Evolutionary conservation across 2,888 invertebrate species (phyloP).

Genomic region (Sylvicola cinctus): DNA sequence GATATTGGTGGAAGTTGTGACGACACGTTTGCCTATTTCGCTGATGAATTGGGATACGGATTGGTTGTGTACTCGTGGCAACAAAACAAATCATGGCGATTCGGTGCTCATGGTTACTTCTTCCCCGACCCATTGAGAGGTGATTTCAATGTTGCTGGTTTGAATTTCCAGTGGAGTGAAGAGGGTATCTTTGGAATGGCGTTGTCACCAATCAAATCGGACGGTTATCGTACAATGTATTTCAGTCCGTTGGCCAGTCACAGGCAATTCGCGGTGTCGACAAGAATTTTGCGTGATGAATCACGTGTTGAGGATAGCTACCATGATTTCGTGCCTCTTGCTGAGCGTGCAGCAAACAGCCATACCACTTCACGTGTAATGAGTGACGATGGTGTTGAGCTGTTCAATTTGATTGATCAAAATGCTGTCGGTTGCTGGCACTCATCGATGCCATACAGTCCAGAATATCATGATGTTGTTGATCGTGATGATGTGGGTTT

Average conservation of each 20-base stretch:
- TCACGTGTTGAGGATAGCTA: slow-evolving; percentile 44
- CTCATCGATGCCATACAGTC: slow-evolving; percentile 37
- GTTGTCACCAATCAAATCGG: slow-evolving; percentile 39
- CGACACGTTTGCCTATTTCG: slow-evolving; percentile 58
- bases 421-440: slow-evolving; percentile 75
- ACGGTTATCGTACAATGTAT: slow-evolving; percentile 50
- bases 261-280: slow-evolving; percentile 60
- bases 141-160: slow-evolving; percentile 55
- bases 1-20: slow-evolving; percentile 55
- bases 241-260: slow-evolving; percentile 63
- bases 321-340: slow-evolving; percentile 37
- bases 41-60: slow-evolving; percentile 66
- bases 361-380: slow-evolving; percentile 57
- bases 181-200: slow-evolving; percentile 67
- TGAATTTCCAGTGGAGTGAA: slow-evolving; percentile 70
- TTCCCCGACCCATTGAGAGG: slow-evolving; percentile 61
- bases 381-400: slow-evolving; percentile 52
- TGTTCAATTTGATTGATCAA: slow-evolving; percentile 58
- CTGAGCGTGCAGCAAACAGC: slow-evolving; percentile 41
- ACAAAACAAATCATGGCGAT: slow-evolving; percentile 57
- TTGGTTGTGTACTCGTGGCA: slow-evolving; percentile 60
- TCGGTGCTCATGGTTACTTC: slow-evolving; percentile 53
- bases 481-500: slow-evolving; percentile 56
- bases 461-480: slow-evolving; percentile 43
- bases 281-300: slow-evolving; percentile 46